These are phyloP conservation scores for Acanthurus lineatus DNA, from an alignment of 2,797 vertebrate genomes.

Conservation along the genomic window DNA sequence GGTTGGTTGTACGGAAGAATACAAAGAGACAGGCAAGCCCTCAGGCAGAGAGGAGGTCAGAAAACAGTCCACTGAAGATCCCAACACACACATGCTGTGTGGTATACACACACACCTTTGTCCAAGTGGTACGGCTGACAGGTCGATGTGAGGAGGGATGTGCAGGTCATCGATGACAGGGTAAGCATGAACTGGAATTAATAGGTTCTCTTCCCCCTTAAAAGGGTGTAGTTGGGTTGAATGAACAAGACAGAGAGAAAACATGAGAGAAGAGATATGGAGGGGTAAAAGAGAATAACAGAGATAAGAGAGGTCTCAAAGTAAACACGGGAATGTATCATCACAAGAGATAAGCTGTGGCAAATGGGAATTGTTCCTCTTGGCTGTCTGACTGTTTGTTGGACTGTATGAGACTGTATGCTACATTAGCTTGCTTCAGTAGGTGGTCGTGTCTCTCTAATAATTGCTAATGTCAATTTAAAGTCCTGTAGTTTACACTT, in stretches of 20 bases:
- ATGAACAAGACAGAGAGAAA: conserved; percentile 19
- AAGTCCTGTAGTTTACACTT: background rate
- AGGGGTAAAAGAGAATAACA: background rate
- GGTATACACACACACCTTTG: conserved; percentile 84
- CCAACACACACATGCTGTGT: conserved; percentile 4
- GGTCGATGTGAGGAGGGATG: conserved; percentile 90
- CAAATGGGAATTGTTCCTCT: background rate
- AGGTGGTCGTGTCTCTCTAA: background rate
- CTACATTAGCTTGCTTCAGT: background rate
- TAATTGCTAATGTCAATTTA: background rate
- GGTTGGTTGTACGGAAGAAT: conserved; percentile 54
- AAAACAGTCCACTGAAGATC: conserved; percentile 4
- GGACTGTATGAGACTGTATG: background rate
- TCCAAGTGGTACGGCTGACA: conserved; percentile 89
- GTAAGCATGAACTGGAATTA: conserved; percentile 93
- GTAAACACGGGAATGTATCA: conserved; percentile 6
- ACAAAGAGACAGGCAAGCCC: conserved; percentile 59
- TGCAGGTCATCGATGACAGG: conserved; percentile 89
- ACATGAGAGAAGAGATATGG: conserved; percentile 6
- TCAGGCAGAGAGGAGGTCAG: conserved; percentile 41
- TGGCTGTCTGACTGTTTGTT: conserved; percentile 5
- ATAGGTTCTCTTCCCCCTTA: conserved; percentile 89
- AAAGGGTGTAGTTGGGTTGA: conserved; percentile 23
- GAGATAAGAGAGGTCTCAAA: conserved; percentile 20
- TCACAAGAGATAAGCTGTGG: conserved; percentile 1